Base-by-base conservation (phyloP, 2,797 vertebrate genomes). In the Schizopygopsis pylzovi region DNA sequence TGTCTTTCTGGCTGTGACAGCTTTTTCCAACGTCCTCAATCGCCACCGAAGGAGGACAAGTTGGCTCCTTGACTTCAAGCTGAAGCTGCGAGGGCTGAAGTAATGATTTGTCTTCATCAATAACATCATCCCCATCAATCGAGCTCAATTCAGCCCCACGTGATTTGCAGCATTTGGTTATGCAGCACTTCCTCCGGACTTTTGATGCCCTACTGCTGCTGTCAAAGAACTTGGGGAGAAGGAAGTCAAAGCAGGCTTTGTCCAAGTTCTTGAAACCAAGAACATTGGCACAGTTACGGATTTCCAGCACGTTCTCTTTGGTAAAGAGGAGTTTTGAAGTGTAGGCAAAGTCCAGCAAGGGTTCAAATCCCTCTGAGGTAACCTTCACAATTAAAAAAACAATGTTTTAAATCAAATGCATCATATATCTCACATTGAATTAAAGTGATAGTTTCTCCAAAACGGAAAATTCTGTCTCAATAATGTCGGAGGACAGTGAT, bases 311-410 rank as follows among this genome's bases (percentile, higher is more conserved):
- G 78, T 97, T 94, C 37, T 97, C 96, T 94, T 97, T 98, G 86
- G 94, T 95, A 71, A 99, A 96, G 89, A 95, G 92, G 63, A 99
- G 97, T 88, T 98, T 98, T 80, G 97, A 97, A 2, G 97, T 98
- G 93, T 99, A 99, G 75, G 97, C 97, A 92, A 99, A 99, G 79
- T 96, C 95, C 90, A 99, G 94, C 88, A 99, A 92, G 67, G 98
- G 97, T 83, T 96, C 95, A 90, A 99, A 99, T 87, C 98, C 98
- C 89, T 95, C 95, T 49, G 92, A 93, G 2, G 97, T 97, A 85
- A 99, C 96, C 98, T 99, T 88, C 86, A 61, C 28, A 33, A 68
- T 33, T 20, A 89, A 52, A 73, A 16, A 16, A 39, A 37, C 45
- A 13, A 20, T 1, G 8, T 73, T 59, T 73, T 10, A 68, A 39